Evolutionary conservation across 2,113 vertebrate genomes (phyloP).

Genomic region (Entomyzon cyanotis): DNA sequence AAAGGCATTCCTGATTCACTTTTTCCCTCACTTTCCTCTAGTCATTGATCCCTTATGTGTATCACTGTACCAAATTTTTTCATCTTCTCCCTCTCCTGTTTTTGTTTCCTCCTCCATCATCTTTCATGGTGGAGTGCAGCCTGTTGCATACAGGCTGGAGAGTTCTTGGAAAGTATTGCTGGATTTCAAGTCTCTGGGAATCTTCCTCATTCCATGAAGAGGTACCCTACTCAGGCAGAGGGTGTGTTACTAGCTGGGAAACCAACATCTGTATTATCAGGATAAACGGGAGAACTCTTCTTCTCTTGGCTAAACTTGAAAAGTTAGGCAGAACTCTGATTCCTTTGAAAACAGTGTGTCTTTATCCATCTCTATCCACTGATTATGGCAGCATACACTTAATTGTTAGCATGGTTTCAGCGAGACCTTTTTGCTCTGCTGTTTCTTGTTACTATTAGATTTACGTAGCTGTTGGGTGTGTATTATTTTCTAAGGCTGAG

Average conservation of each 20-base stretch:
- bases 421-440: background rate
- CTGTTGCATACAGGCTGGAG: background rate
- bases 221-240: background rate
- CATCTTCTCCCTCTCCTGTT: background rate
- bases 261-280: background rate
- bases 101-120: background rate
- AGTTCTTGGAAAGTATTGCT: background rate
- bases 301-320: background rate
- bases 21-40: background rate
- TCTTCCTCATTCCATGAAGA: background rate
- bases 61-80: fast-evolving
- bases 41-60: background rate
- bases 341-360: background rate
- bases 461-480: slow-evolving; percentile 26
- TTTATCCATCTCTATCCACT: slow-evolving; percentile 1
- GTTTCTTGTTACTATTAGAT: slow-evolving; percentile 21
- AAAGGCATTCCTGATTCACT: background rate
- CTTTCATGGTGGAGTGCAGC: background rate
- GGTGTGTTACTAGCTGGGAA: background rate
- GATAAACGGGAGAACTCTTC: background rate
- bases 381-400: background rate
- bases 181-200: background rate
- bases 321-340: background rate
- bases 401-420: background rate
- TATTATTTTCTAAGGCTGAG: slow-evolving; percentile 36